Base-by-base conservation (phyloP, 2,888 invertebrate species). In the Strigamia transsilvanica region DNA sequence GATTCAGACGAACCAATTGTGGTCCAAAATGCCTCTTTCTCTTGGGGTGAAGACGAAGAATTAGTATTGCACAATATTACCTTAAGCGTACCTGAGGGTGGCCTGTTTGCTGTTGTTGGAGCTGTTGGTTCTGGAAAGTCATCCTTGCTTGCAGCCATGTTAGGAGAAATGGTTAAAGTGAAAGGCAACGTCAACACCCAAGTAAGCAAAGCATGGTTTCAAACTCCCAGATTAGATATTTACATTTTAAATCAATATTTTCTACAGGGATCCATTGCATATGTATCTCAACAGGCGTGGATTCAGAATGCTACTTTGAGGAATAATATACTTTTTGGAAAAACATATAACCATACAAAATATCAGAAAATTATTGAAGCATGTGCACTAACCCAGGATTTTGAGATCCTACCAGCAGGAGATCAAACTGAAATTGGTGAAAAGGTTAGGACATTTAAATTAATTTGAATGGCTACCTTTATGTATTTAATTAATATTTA, bases 401-500 rank as follows among this genome's bases (percentile, higher is more conserved):
- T 91, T 13, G 87, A 89, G 79, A 89, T 90, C 84, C 86, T 91
- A 42, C 89, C 90, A 2, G 90, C 87, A 12, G 90, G 90, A 6
- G 91, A 91, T 85, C 86, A 87, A 84, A 90, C 90, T 2, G 91
- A 91, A 87, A 90, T 91, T 82, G 91, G 91, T 79, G 91, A 91
- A 86, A 91, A 91, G 88, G 90, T 89, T 82, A 85, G 84, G 15
- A 73, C n/a, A 2, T n/a, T 32, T 51, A 27, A 13, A 23, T 80
- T n/a, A 7, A 38, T 38, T 38, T 38, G 2, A 38, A 9, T 38
- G 38, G 4, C 0, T 38, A 7, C 2, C 38, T 38, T 38, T 27
- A 27, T 27, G 0, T 38, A 38, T 38, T 9, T 4, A 38, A 1
- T 73, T 10, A 5, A 18, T 56, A 5, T n/a, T 6, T 83, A 89